Conservation (phyloP, 2,113 vertebrate species). For the Solea senegalensis region DNA sequence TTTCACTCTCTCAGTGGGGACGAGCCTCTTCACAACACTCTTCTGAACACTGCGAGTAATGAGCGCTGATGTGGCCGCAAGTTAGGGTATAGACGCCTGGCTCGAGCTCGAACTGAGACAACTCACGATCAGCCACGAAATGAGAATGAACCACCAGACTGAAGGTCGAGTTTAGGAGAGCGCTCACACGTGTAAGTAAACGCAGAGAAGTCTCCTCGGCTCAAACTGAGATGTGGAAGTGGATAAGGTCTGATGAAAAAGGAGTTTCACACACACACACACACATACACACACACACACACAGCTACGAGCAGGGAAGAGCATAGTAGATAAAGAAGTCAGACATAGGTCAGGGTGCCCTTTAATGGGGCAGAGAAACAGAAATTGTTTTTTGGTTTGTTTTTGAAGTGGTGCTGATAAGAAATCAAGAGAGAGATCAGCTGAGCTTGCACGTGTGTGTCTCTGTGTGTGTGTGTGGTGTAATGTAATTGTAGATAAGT, state of each 20-base stretch:
- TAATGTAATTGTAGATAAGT: neutral
- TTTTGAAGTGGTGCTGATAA: neutral
- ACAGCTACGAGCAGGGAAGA: slow-evolving; percentile 4
- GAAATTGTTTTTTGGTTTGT: neutral
- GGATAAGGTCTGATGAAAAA: slow-evolving; percentile 25
- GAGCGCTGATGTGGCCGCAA: slow-evolving; percentile 27
- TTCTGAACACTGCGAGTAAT: slow-evolving; percentile 24
- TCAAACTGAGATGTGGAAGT: slow-evolving; percentile 15
- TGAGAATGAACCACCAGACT: slow-evolving; percentile 18
- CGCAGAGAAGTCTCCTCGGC: neutral
- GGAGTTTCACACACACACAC: neutral
- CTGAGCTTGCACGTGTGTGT: too few species aligned
- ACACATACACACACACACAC: slow-evolving; percentile 8
- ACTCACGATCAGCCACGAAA: slow-evolving; percentile 16
- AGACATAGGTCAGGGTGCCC: slow-evolving; percentile 15
- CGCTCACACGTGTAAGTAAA: neutral
- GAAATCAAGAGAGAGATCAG: neutral
- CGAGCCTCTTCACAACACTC: slow-evolving; percentile 21
- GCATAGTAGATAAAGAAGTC: slow-evolving; percentile 35
- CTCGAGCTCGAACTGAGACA: slow-evolving; percentile 2
- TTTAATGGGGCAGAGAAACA: slow-evolving; percentile 22
- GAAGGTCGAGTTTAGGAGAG: slow-evolving; percentile 15
- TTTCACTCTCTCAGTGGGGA: slow-evolving; percentile 15
- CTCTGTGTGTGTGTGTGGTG: neutral
- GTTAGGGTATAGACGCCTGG: slow-evolving; percentile 13